Percentiles rank a stretch among this genome's conserved stretches.
These are phyloP conservation scores for Micromesistius poutassou DNA, from an alignment of 2,797 vertebrate genomes.

Conservation along the genomic window DNA sequence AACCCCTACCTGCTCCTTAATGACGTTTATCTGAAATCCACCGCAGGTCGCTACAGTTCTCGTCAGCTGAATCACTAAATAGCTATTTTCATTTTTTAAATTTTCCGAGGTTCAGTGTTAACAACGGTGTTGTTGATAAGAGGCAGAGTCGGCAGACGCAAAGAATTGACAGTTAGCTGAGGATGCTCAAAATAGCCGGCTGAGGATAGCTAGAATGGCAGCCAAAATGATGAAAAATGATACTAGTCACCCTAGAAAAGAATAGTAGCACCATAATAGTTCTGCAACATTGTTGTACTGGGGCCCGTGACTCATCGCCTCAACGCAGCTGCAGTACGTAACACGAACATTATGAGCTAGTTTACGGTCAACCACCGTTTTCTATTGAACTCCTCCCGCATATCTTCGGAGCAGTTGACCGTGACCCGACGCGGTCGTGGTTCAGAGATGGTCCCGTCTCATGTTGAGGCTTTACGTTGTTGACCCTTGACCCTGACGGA, in stretches of 20 bases:
- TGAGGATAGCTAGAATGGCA: background rate
- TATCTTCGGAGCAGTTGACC: background rate
- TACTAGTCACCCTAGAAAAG: background rate
- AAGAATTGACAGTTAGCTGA: background rate
- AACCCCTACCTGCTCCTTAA: background rate
- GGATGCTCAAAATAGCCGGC: too few species aligned
- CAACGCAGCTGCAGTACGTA: background rate
- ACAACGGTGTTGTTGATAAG: background rate
- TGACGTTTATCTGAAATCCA: background rate
- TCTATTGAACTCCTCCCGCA: background rate
- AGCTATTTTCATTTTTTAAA: background rate
- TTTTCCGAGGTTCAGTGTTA: background rate
- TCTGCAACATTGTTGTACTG: background rate
- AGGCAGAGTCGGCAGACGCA: background rate
- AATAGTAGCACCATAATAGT: background rate
- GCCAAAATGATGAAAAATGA: too few species aligned
- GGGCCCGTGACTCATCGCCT: background rate
- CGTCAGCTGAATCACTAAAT: background rate
- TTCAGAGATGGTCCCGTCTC: constrained; percentile 20
- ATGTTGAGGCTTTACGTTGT: constrained; percentile 18
- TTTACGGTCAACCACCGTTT: too few species aligned
- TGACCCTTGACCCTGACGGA: constrained; percentile 47
- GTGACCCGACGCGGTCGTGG: constrained; percentile 27
- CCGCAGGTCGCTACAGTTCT: background rate
- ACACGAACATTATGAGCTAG: background rate